Evolutionary conservation across 2,113 vertebrate genomes (phyloP).

Genomic region (Rynchops niger): DNA sequence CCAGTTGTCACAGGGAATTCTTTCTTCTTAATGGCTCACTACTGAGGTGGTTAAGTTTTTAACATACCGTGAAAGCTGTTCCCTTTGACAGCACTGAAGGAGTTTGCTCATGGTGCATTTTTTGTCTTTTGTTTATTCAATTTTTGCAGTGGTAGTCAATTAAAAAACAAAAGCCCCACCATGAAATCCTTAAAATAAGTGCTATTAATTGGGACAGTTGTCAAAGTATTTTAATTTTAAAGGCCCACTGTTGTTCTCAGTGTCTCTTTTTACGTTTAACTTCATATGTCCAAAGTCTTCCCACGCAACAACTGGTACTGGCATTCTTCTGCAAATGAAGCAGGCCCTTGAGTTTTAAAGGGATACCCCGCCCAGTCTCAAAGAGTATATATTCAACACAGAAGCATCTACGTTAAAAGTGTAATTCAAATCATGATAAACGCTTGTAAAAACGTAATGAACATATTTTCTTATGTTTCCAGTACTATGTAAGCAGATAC

Average conservation of each 20-base stretch:
- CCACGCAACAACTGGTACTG: neutral
- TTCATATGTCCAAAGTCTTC: neutral
- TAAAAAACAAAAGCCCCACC: neutral
- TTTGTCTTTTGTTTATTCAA: conserved; percentile 6
- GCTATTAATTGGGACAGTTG: neutral
- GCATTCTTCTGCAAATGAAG: neutral
- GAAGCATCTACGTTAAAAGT: neutral
- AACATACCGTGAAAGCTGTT: neutral
- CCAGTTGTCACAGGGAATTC: neutral
- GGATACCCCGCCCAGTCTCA: neutral
- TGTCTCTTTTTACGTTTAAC: neutral
- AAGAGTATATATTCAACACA: neutral
- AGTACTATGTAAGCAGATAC: neutral
- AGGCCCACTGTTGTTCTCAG: neutral
- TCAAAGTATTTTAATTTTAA: conserved; percentile 14
- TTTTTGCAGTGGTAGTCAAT: neutral
- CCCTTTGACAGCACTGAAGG: conserved; percentile 8
- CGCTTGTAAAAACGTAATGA: neutral
- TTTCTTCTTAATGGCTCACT: neutral
- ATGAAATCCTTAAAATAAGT: neutral
- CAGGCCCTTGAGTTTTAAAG: neutral
- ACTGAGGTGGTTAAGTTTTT: neutral
- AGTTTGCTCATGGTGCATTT: neutral
- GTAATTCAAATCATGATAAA: neutral
- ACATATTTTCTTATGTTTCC: neutral